Base-by-base conservation (phyloP, 92 coral and sea anemone genomes). In the Montipora capitata region DNA sequence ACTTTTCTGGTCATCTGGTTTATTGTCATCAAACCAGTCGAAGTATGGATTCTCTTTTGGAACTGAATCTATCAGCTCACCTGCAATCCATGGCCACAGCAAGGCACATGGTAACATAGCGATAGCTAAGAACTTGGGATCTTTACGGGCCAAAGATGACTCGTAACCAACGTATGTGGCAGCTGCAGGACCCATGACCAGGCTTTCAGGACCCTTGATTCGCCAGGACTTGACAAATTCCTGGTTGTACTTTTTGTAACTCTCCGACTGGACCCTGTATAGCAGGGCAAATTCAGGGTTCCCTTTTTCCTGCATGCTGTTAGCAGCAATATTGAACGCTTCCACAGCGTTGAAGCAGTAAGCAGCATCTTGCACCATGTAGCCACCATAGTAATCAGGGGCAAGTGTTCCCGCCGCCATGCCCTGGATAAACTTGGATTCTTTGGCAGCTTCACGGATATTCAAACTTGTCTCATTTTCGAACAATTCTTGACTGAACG, bases 341-440 rank as follows among this genome's bases (percentile, higher is more conserved):
- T 35, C 62, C 39, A 91, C 92, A 18, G 92, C 86, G 38, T 91
- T 74, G 54, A 87, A 91, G 78, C 90, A 78, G 67, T 79, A 87
- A 15, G 92, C 94, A 57, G 92, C 92, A 63, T 91, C 94, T 75
- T 91, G 94, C 15, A 91, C 92, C 94, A 87, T 91, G 79, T 86
- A 91, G 18, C 94, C 92, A 6, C 94, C 94, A 73, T 87, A 91
- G 44, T 48, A 61, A 40, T 91, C 88, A 0, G 94, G 93, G 40
- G 70, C 76, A 5, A 90, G 94, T 48, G 78, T 87, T 76, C 86
- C 90, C 27, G 16, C 3, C 17, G 72, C 87, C 87, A 91, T 91
- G 11, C 82, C 90, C 41, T 84, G 74, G 40, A 91, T 70, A 79
- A 91, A 91, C 63, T 13, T 67, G 10, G 92, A 54, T 35, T 86